Conservation (phyloP, 2,888 invertebrate species). For the Clunio marinus region DNA sequence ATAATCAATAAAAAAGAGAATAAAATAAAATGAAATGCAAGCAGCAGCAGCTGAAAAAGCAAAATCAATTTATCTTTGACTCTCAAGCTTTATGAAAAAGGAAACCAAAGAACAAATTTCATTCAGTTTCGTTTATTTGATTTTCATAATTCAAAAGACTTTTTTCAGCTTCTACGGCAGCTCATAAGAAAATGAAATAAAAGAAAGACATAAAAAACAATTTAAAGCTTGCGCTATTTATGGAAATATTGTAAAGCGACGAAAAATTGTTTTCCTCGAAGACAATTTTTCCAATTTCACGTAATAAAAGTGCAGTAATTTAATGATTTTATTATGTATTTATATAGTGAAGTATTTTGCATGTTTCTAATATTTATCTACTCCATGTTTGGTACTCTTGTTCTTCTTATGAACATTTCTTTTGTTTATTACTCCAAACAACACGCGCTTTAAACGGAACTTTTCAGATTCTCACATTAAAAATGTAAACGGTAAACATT, state of each 20-base stretch:
- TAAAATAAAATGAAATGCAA: background rate
- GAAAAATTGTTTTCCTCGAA: constrained; percentile 3
- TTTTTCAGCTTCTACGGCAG: background rate
- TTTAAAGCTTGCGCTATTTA: constrained; percentile 4
- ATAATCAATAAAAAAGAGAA: background rate
- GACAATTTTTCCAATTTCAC: constrained; percentile 19
- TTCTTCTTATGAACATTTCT: constrained; percentile 6
- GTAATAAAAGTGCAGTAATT: constrained; percentile 11
- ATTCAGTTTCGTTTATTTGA: constrained; percentile 10
- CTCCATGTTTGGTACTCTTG: constrained; percentile 9
- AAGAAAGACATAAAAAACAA: too few species aligned
- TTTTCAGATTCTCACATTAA: background rate
- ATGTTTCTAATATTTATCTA: background rate
- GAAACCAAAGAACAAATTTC: constrained; percentile 17
- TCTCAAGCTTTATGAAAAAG: background rate
- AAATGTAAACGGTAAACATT: constrained; percentile 13
- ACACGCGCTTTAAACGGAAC: constrained; percentile 10
- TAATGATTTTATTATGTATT: constrained; percentile 27
- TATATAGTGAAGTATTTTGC: background rate
- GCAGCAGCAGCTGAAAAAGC: background rate
- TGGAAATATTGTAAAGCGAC: constrained; percentile 13
- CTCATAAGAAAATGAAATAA: background rate
- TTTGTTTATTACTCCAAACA: background rate
- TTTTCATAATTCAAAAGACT: constrained; percentile 20
- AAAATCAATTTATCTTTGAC: constrained; percentile 18